Evolutionary conservation across 2,797 vertebrate genomes (phyloP).

Genomic region (Argya squamiceps): DNA sequence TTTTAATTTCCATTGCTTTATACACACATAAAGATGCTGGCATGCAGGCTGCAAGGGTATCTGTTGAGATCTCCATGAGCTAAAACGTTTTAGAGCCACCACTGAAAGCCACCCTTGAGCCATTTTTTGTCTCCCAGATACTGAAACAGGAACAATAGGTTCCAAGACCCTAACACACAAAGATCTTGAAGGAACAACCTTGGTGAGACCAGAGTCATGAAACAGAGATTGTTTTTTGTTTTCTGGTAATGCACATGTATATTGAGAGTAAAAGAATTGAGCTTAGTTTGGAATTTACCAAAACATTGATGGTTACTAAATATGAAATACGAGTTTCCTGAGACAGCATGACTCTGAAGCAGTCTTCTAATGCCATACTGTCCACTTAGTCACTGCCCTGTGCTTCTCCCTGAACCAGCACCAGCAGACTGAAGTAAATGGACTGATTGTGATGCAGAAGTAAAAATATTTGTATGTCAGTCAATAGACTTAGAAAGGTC

Average conservation of each 20-base stretch:
- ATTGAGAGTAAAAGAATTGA: neutral
- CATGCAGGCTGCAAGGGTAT: fast-evolving
- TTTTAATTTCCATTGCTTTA: neutral
- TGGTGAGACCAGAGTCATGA: neutral
- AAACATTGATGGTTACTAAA: neutral
- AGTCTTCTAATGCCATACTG: neutral
- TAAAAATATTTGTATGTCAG: neutral
- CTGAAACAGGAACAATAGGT: too few species aligned
- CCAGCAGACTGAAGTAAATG: neutral
- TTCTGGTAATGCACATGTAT: neutral
- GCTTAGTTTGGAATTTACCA: neutral
- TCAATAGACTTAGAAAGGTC: neutral
- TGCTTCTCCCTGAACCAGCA: neutral
- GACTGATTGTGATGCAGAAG: neutral
- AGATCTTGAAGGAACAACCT: neutral
- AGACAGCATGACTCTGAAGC: neutral
- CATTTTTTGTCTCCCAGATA: neutral
- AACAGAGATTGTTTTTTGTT: neutral
- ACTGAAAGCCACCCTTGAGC: neutral
- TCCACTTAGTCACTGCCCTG: neutral
- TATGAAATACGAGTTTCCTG: neutral
- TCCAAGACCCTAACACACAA: neutral
- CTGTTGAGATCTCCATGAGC: neutral
- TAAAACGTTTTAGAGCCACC: neutral
- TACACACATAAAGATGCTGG: neutral